Evolutionary conservation across 2,113 vertebrate genomes (phyloP).

Genomic region (Scalopus aquaticus): DNA sequence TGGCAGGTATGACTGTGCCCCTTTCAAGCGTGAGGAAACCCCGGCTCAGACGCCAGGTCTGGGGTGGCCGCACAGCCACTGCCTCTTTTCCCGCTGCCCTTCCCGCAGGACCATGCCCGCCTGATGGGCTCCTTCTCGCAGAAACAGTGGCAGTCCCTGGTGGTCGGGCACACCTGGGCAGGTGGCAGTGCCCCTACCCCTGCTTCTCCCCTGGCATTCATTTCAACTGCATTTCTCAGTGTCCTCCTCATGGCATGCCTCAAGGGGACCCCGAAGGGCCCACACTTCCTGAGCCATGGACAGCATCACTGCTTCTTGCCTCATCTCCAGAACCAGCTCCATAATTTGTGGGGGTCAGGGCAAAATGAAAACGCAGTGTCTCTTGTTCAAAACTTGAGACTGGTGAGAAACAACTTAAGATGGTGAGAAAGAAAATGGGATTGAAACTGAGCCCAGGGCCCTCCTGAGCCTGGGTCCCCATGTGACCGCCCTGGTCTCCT

Average conservation of each 20-base stretch:
- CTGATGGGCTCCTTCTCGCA: neutral
- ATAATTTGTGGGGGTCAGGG: neutral
- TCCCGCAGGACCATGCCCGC: neutral
- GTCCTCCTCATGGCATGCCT: neutral
- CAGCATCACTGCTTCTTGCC: neutral
- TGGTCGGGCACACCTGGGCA: neutral
- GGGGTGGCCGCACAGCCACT: neutral
- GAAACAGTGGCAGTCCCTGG: neutral
- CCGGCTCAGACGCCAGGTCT: neutral
- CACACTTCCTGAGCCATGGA: neutral
- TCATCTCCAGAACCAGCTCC: neutral
- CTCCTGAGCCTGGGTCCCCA: neutral
- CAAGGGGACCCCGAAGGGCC: neutral
- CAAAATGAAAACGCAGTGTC: neutral
- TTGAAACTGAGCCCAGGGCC: neutral
- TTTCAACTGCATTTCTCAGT: neutral
- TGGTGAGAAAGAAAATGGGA: neutral
- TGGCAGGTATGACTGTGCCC: neutral
- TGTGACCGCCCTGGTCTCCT: accelerated
- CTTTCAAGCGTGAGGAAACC: neutral
- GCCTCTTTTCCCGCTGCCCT: neutral
- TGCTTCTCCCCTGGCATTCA: neutral
- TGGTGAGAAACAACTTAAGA: too few relatives aligned
- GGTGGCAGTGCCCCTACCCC: too few relatives aligned
- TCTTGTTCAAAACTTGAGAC: neutral